These are phyloP conservation scores for Gavia stellata DNA, from an alignment of 2,113 vertebrate genomes.

Conservation along the genomic window DNA sequence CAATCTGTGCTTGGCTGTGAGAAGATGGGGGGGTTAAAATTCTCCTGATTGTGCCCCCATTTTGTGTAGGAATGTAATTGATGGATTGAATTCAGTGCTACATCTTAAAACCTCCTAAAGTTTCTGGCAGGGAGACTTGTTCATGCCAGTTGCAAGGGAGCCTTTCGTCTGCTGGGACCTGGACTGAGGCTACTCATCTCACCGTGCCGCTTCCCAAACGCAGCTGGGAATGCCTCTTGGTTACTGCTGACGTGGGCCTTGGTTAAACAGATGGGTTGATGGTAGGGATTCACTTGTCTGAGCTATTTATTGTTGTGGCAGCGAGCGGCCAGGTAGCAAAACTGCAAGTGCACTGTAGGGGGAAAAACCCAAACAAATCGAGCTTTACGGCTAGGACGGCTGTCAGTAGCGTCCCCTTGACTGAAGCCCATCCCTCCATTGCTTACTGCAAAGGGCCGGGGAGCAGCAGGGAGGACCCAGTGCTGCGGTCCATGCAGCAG, in stretches of 20 bases:
- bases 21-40: neutral
- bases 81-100: neutral
- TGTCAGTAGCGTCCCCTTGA: neutral
- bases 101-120: neutral
- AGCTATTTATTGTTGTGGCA: neutral
- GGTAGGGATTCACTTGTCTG: neutral
- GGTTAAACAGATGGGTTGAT: neutral
- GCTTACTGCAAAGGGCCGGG: fast-evolving
- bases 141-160: neutral
- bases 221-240: neutral
- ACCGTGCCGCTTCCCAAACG: fast-evolving
- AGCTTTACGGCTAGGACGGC: neutral
- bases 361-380: neutral
- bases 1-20: neutral
- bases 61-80: neutral
- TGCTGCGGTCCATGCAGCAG: neutral
- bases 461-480: neutral
- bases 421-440: neutral
- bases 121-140: neutral
- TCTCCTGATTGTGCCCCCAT: neutral
- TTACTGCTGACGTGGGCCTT: neutral
- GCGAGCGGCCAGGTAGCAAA: neutral
- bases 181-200: neutral
- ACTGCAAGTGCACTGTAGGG: neutral
- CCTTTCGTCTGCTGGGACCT: neutral